phyloP scores from a whole-genome alignment of 2,888 invertebrate genomes.

The Drosophila yooni region DNA sequence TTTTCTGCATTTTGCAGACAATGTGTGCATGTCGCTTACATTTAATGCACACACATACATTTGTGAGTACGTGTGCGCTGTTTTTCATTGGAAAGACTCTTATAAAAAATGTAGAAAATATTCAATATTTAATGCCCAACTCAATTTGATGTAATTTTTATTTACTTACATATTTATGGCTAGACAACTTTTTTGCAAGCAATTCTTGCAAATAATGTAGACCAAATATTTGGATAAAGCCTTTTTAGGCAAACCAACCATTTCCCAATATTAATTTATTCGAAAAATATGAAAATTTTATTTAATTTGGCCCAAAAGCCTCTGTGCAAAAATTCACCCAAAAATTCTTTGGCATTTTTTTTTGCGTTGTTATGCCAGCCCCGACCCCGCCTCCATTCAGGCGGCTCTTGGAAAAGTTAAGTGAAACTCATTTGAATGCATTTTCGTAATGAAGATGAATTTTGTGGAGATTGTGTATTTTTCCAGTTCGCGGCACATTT shows the following conservation, averaged over 20 bases:
- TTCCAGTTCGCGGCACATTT: conserved; percentile 74
- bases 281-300: conserved; percentile 41
- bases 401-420: conserved; percentile 36
- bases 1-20: not conserved
- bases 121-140: not conserved
- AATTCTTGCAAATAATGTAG: conserved; percentile 20
- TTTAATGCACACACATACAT: not conserved
- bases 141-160: not conserved
- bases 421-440: conserved; percentile 72
- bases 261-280: conserved; percentile 41
- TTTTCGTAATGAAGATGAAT: conserved; percentile 75
- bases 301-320: conserved; percentile 35
- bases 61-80: not conserved
- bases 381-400: not conserved
- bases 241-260: conserved; percentile 16
- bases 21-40: not conserved
- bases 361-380: conserved; percentile 24
- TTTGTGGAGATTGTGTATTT: conserved; percentile 75
- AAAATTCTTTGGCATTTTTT: conserved; percentile 33
- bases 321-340: conserved; percentile 29
- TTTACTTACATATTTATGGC: not conserved
- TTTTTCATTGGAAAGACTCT: not conserved
- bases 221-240: conserved; percentile 28
- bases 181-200: not conserved
- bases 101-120: not conserved